phyloP scores from a whole-genome alignment of 1,140 invertebrate genomes.

The Apis laboriosa region DNA sequence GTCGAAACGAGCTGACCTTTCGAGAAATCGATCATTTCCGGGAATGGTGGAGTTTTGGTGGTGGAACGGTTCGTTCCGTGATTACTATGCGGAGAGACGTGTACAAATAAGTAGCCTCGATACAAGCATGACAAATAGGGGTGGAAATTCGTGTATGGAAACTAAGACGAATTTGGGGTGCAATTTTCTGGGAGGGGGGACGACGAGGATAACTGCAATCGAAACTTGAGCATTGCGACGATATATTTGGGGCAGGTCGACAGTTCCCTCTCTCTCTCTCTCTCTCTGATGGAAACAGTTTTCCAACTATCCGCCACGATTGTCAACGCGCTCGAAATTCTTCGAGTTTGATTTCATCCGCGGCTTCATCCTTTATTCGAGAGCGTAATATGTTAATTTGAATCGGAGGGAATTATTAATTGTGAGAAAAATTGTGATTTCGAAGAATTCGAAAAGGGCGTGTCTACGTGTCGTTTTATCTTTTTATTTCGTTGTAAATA shows the following conservation, averaged over 20 bases:
- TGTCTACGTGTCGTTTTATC: too few relatives aligned
- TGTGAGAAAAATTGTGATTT: too few relatives aligned
- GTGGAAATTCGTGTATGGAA: constrained; percentile 25
- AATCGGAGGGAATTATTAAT: too few relatives aligned
- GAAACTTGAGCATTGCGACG: neutral
- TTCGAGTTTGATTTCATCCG: neutral
- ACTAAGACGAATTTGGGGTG: constrained; percentile 19
- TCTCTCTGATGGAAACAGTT: neutral
- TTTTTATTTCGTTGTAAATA: too few relatives aligned
- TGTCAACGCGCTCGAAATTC: constrained; percentile 1
- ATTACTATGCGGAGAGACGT: constrained; percentile 5
- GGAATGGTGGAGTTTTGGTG: constrained; percentile 18
- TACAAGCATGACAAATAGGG: constrained; percentile 21
- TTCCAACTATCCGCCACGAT: neutral
- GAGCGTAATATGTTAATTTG: too few relatives aligned
- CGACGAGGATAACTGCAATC: neutral
- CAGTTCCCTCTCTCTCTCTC: too few relatives aligned
- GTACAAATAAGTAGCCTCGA: constrained; percentile 40
- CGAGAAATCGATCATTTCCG: constrained; percentile 40
- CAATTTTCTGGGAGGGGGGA: neutral
- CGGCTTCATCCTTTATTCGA: too few relatives aligned
- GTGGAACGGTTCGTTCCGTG: constrained; percentile 32
- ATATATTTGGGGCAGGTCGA: neutral
- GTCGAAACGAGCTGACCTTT: constrained; percentile 45
- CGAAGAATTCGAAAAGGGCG: too few relatives aligned